A percentile compares a stretch with the other conserved stretches of the same genome.
phyloP scores from a whole-genome alignment of 2,888 invertebrate species.

The Leptinotarsa rubiginosa region DNA sequence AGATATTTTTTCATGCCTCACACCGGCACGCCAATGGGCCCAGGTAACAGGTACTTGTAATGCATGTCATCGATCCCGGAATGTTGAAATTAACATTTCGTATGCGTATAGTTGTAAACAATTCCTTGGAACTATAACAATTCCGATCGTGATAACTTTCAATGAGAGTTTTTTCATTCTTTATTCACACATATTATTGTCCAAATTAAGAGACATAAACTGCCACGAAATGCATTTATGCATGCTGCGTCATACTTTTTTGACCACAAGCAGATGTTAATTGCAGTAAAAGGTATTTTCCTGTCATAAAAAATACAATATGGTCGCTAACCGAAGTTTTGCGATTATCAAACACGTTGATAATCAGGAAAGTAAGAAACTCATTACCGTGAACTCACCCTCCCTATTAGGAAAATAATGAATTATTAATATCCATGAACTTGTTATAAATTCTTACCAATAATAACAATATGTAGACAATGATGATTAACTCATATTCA shows the following conservation, averaged over 20 bases:
- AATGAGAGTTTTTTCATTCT: slow-evolving; percentile 40
- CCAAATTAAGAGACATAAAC: slow-evolving; percentile 38
- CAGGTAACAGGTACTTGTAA: slow-evolving; percentile 40
- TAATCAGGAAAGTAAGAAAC: not conserved
- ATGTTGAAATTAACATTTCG: slow-evolving; percentile 54
- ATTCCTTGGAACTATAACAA: slow-evolving; percentile 51
- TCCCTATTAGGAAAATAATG: not conserved
- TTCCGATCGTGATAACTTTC: slow-evolving; percentile 40
- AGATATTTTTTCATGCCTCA: no score
- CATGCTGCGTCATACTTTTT: slow-evolving; percentile 18
- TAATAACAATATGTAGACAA: not conserved
- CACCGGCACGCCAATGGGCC: slow-evolving; percentile 25
- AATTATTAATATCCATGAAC: not conserved
- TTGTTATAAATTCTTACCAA: not conserved
- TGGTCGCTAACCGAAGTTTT: not conserved
- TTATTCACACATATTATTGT: slow-evolving; percentile 37
- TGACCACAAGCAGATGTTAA: slow-evolving; percentile 12
- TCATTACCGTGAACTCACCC: not conserved
- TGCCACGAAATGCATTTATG: slow-evolving; percentile 33
- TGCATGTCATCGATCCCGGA: slow-evolving; percentile 56
- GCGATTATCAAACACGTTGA: not conserved
- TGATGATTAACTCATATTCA: not conserved
- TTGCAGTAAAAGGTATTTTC: not conserved
- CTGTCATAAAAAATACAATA: not conserved
- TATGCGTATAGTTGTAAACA: slow-evolving; percentile 54